Evolutionary conservation across 1,140 invertebrate species (phyloP).

Genomic region (Drosophila kikkawai): DNA sequence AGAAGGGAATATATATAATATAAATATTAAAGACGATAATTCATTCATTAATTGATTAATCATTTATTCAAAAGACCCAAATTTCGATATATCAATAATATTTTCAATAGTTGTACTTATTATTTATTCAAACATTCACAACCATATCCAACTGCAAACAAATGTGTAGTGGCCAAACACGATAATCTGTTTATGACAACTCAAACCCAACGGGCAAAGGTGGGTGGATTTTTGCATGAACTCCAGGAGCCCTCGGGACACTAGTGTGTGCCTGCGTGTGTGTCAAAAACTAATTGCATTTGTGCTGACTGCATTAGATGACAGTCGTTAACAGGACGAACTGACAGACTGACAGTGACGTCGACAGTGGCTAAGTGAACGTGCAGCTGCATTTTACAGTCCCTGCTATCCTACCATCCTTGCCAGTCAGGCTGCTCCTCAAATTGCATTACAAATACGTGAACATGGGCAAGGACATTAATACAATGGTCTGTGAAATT

Average conservation of each 20-base stretch:
- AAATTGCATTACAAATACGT: conserved; percentile 72
- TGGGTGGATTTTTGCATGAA: conserved; percentile 36
- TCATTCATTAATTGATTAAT: too few species aligned
- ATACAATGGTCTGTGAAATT: conserved; percentile 77
- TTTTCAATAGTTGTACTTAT: background rate
- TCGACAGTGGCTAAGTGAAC: conserved; percentile 45
- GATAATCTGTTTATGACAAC: conserved; percentile 69
- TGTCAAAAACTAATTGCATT: conserved; percentile 70
- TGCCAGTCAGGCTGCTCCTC: conserved; percentile 36
- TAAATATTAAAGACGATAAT: too few species aligned
- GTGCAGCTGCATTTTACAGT: conserved; percentile 24
- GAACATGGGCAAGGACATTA: conserved; percentile 69
- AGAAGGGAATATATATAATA: too few species aligned
- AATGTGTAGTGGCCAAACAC: conserved; percentile 9
- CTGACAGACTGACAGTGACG: conserved; percentile 61
- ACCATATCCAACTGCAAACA: background rate
- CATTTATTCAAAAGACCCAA: too few species aligned
- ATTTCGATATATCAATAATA: too few species aligned
- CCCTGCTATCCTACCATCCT: conserved; percentile 23
- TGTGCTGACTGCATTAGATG: conserved; percentile 50
- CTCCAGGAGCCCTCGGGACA: conserved; percentile 10
- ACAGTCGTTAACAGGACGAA: conserved; percentile 36
- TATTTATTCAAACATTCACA: background rate
- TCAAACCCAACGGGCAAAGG: background rate
- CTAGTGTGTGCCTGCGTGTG: conserved; percentile 18